Evolutionary conservation across 1,140 invertebrate species (phyloP).

Genomic region (Tachypleus tridentatus): DNA sequence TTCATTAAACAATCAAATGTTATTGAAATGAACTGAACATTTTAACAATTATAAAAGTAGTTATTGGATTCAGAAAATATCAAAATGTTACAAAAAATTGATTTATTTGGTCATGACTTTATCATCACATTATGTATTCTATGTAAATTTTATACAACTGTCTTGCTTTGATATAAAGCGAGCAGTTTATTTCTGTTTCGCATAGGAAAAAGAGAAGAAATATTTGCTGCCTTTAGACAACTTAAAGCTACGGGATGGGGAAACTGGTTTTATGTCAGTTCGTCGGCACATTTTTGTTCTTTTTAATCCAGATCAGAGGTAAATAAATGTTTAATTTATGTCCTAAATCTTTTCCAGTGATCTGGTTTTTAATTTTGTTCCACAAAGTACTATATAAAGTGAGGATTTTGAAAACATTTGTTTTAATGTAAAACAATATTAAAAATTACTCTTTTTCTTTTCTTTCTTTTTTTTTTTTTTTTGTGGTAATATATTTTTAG

Average conservation of each 20-base stretch:
- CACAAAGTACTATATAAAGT: too few relatives aligned
- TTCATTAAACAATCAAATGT: too few relatives aligned
- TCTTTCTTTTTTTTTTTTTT: too few relatives aligned
- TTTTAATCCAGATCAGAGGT: constrained; percentile 83
- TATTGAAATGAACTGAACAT: constrained; percentile 2
- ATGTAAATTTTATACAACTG: too few relatives aligned
- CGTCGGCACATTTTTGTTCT: constrained; percentile 92
- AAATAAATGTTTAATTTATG: not conserved
- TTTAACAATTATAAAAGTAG: constrained; percentile 1
- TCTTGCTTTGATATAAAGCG: not conserved
- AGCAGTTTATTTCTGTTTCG: constrained; percentile 6
- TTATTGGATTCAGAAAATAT: constrained; percentile 2
- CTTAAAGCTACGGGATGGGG: constrained; percentile 85
- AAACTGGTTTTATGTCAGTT: constrained; percentile 92
- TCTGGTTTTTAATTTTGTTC: too few relatives aligned
- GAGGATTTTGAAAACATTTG: too few relatives aligned
- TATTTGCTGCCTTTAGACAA: constrained; percentile 97
- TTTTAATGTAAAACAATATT: too few relatives aligned
- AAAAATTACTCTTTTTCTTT: too few relatives aligned
- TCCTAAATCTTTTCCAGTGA: not conserved
- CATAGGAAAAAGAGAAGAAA: constrained; percentile 95
- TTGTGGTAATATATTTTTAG: too few relatives aligned
- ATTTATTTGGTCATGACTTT: constrained; percentile 5
- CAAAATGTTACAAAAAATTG: not conserved
- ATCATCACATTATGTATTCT: not conserved